Base-by-base conservation (phyloP, 2,888 invertebrate genomes). In the Paralinhomoeus sp. region DNA sequence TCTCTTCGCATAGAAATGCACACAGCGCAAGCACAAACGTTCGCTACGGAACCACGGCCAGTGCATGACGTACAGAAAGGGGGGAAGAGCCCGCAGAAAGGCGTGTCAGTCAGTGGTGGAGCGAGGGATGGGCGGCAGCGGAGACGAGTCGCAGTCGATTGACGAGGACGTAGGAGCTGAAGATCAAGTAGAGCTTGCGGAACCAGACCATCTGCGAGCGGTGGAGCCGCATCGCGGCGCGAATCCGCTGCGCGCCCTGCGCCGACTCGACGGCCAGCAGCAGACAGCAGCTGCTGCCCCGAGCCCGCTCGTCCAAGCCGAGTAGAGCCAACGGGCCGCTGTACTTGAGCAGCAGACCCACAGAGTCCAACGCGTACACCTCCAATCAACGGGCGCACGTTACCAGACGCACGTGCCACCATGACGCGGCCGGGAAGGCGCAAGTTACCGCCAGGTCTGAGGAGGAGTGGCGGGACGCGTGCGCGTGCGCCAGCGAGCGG, bases 191-290 rank as follows among this genome's bases (percentile, higher is more conserved):
- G 2, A 91, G 68, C 59, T 75, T 72, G 47, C 91, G 72, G 66
- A 80, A 91, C 91, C 91, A 93, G 36, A 80, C 74, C 68, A 82
- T 75, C 64, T 93, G 91, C n/a, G 83, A 82, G 52, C 70, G 67
- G 62, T 91, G 37, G 5, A 12, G 3, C 20, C 47, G 54, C 58
- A 91, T 87, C 3, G 87, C 85, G 50, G 70, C 67, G 50, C 49
- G 49, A 13, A 51, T 50, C 31, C 41, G 44, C 18, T 12, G 35
- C n/a, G n/a, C 9, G 31, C 17, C 18, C 5, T 17, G 7, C 35
- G 35, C 44, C 56, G 55, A 36, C 53, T 49, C 2, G 59, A 54
- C 17, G 62, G 50, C 47, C 57, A 58, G 36, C 56, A 50, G 35
- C 54, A 50, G 5, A 53, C 49, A 12, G 27, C 27, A 15, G 49